A percentile compares a stretch with the other conserved stretches of the same genome.
These are phyloP conservation scores for Spinibarbus caldwelli DNA, from an alignment of 2,797 vertebrate genomes.

Conservation along the genomic window DNA sequence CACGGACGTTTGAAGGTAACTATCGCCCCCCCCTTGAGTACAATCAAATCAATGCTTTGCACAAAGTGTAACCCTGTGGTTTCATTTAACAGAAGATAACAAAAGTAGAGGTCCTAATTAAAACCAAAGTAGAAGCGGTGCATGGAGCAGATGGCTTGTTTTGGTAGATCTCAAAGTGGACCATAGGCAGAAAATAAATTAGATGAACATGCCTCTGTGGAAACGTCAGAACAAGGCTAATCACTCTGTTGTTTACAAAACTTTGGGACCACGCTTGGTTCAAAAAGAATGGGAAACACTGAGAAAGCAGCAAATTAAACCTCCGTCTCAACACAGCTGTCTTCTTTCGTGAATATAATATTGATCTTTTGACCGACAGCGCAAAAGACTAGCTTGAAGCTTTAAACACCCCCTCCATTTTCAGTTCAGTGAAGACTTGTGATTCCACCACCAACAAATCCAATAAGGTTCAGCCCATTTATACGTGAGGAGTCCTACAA, in stretches of 20 bases:
- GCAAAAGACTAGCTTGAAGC: constrained; percentile 51
- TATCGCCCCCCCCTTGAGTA: not conserved
- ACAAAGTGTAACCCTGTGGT: constrained; percentile 33
- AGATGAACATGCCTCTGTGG: not conserved
- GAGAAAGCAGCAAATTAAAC: constrained; percentile 19
- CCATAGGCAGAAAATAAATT: constrained; percentile 7
- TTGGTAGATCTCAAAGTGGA: constrained; percentile 45
- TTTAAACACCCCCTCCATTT: constrained; percentile 65
- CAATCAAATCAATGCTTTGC: not conserved
- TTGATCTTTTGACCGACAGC: constrained; percentile 35
- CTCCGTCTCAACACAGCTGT: constrained; percentile 10
- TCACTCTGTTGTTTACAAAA: constrained; percentile 41
- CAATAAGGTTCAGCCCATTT: constrained; percentile 71
- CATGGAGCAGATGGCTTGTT: constrained; percentile 71
- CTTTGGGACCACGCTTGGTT: not conserved
- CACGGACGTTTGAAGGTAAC: not conserved
- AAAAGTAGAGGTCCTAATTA: constrained; percentile 74
- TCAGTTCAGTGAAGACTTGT: constrained; percentile 57
- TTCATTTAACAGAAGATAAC: constrained; percentile 67
- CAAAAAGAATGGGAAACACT: constrained; percentile 28
- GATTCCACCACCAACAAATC: constrained; percentile 64
- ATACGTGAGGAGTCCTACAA: constrained; percentile 62
- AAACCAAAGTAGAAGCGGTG: constrained; percentile 68
- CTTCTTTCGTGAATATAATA: constrained; percentile 32
- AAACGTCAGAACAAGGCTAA: constrained; percentile 23